A percentile compares a stretch with the other conserved stretches of the same genome.
Evolutionary conservation across 2,888 invertebrate species (phyloP).

Genomic region (Drosophila demipolita): DNA sequence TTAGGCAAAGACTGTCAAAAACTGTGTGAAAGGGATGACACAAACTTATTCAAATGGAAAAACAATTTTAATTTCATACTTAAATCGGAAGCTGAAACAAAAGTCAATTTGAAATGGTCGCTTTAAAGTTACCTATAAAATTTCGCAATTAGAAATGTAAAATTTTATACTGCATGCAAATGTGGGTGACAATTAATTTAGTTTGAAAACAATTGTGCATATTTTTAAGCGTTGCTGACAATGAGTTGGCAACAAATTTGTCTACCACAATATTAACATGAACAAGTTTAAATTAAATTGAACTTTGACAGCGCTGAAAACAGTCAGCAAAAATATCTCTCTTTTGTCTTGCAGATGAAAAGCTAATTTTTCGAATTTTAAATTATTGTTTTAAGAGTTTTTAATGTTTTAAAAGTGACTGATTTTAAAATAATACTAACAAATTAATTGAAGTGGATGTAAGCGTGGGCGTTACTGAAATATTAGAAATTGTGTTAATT

Average conservation of each 20-base stretch:
- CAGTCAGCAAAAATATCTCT: background rate
- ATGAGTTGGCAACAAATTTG: constrained; percentile 46
- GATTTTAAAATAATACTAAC: background rate
- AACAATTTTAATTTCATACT: constrained; percentile 45
- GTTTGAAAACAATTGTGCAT: constrained; percentile 70
- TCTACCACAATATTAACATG: constrained; percentile 9
- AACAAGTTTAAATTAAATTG: constrained; percentile 28
- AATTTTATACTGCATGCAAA: constrained; percentile 56
- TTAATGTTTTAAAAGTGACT: background rate
- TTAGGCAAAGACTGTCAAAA: constrained; percentile 30
- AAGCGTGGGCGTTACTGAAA: background rate
- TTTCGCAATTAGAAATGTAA: constrained; percentile 1
- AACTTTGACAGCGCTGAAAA: constrained; percentile 20
- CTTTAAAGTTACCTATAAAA: constrained; percentile 7
- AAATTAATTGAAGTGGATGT: background rate
- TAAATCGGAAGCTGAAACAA: constrained; percentile 24
- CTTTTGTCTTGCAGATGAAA: no score
- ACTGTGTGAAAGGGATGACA: constrained; percentile 20
- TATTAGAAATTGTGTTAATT: background rate
- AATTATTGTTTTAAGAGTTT: background rate
- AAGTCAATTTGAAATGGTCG: constrained; percentile 41
- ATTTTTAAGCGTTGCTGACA: constrained; percentile 52
- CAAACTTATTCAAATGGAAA: constrained; percentile 29
- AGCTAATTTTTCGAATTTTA: no score
- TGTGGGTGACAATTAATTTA: constrained; percentile 71